Evolutionary conservation across 2,797 vertebrate species (phyloP).

Genomic region (Tinamus major): DNA sequence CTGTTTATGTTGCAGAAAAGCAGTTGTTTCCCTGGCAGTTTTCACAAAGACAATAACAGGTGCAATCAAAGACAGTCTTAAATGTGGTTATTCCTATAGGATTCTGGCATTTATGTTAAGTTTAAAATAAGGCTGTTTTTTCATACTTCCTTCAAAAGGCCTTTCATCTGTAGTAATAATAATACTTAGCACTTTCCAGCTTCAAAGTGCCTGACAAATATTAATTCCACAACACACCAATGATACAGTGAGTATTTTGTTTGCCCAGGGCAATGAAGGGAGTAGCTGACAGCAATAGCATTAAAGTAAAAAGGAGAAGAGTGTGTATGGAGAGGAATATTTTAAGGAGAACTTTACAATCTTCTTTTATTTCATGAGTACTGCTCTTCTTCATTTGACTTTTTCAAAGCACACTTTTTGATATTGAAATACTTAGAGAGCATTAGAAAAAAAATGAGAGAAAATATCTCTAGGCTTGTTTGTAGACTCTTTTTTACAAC

Average conservation of each 20-base stretch:
- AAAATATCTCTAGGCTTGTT: neutral
- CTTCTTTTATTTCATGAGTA: neutral
- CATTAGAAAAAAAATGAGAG: neutral
- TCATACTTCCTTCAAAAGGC: neutral
- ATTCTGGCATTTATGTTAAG: neutral
- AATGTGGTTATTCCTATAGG: neutral
- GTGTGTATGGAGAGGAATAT: neutral
- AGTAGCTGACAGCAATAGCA: neutral
- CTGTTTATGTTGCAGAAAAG: neutral
- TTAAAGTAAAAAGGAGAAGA: neutral
- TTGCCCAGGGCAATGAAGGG: neutral
- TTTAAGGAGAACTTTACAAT: neutral
- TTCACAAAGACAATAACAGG: neutral
- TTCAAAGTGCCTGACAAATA: neutral
- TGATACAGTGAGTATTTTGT: neutral
- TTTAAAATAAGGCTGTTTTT: constrained; percentile 11
- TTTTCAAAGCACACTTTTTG: neutral
- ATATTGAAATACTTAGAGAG: neutral
- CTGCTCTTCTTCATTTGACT: neutral
- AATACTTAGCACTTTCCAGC: neutral
- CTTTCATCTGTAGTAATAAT: constrained; percentile 1
- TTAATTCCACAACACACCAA: neutral
- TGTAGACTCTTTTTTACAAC: neutral
- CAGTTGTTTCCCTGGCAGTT: neutral
- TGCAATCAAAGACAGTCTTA: neutral